Evolutionary conservation across 2,888 invertebrate species (phyloP), one percentile per base, ranked within the genome.

Genomic region (Synergus gifuensis): DNA sequence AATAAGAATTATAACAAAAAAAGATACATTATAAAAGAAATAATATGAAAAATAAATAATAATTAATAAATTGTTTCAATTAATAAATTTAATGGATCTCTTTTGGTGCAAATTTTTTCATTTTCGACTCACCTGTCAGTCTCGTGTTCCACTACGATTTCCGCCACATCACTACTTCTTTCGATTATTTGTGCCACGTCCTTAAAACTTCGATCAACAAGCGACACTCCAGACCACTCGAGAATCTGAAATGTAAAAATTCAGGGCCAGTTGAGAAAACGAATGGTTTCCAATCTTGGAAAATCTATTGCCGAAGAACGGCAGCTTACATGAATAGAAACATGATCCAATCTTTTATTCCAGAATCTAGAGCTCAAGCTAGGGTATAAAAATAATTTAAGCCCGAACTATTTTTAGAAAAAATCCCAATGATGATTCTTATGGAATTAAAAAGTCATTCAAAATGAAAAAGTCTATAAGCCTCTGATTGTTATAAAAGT

Each of bases 141-240:
- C 85, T 96, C 96, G 89, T 97, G 96, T 91, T 98, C 97, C 78
- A 98, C 96, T 76, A 97, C 93, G 81, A 98, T 93, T 89, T 98
- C 98, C 1, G 97, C 97, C 82, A 95, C 94, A 91, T 98, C 98
- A 2, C 97, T 96, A 54, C 96, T 96, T 80, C 96, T 95, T 92
- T 98, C 98, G 94, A 98, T 96, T 86, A 98, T 97, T 80, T 96
- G 95, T 90, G 97, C 96, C 60, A 98, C 97, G 92, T 98, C 98
- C 92, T 98, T 98, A 91, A 98, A 98, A 85, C 97, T 98, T 86
- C 97, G 96, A 93, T 98, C 98, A 76, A 96, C 96, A 81, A 98
- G 93, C 0, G 97, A 96, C 81, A 98, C 95, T 0, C 98, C 97
- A 83, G 96, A 96, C 98, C 98, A 98, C 92, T 98, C 98, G 82